Evolutionary conservation across 2,888 invertebrate species (phyloP).

Genomic region (Cerastoderma edule): DNA sequence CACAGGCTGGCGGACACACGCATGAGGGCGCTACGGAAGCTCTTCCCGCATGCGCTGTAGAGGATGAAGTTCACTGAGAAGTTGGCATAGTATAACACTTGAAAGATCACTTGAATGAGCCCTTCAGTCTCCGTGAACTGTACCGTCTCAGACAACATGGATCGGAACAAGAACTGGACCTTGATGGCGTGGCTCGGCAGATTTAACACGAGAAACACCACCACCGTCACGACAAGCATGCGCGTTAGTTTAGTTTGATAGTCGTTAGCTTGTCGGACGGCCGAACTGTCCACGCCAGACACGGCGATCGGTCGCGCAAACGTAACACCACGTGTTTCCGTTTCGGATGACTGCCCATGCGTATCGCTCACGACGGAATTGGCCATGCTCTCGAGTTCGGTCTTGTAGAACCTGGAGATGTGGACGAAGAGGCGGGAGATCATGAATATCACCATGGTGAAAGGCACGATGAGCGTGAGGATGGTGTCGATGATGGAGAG

Average conservation of each 20-base stretch:
- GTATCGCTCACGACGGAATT: constrained; percentile 33
- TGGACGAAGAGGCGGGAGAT: constrained; percentile 89
- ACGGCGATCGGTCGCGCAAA: not conserved
- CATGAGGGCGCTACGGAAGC: constrained; percentile 69
- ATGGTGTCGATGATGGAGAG: constrained; percentile 87
- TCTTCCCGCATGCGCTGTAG: constrained; percentile 87
- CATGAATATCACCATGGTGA: constrained; percentile 88
- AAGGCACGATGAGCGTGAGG: constrained; percentile 90
- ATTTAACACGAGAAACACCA: constrained; percentile 91
- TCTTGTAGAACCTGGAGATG: constrained; percentile 84
- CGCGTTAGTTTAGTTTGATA: constrained; percentile 87
- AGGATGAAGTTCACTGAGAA: constrained; percentile 89
- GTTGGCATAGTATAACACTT: constrained; percentile 91
- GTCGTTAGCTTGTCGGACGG: constrained; percentile 46
- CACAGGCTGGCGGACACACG: constrained; percentile 48
- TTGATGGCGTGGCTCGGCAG: constrained; percentile 77
- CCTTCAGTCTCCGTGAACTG: constrained; percentile 62
- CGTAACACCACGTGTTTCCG: not conserved
- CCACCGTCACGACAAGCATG: constrained; percentile 92
- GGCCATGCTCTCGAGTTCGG: constrained; percentile 39
- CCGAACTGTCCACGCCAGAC: constrained; percentile 14
- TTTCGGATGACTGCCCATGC: constrained; percentile 24
- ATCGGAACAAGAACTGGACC: constrained; percentile 68
- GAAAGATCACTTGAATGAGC: constrained; percentile 85
- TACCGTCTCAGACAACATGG: constrained; percentile 60